Conservation (phyloP, 2,113 vertebrate genomes). For the Phalacrocorax pelagicus region DNA sequence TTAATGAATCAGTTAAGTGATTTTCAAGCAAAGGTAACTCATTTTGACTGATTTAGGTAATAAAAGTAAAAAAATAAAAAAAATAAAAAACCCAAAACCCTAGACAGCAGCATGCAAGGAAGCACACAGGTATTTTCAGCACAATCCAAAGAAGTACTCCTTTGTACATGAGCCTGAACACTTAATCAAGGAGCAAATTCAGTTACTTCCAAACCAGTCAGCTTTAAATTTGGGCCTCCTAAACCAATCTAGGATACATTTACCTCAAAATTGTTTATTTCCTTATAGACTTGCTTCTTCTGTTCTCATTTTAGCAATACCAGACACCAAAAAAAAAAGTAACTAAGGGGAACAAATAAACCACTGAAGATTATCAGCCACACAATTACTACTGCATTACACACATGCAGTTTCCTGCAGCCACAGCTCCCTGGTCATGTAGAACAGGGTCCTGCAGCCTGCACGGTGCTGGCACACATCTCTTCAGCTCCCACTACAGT, state of each 20-base stretch:
- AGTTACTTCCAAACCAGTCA: neutral
- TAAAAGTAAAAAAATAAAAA: neutral
- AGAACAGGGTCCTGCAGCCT: neutral
- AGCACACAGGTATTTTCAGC: neutral
- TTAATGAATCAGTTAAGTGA: no score
- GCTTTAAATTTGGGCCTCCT: neutral
- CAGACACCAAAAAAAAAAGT: neutral
- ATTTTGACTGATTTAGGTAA: neutral
- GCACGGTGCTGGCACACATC: neutral
- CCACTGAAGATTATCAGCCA: neutral
- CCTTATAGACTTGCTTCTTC: neutral
- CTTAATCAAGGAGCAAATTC: neutral
- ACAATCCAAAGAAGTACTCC: neutral
- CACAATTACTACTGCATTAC: neutral
- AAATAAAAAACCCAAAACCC: no score
- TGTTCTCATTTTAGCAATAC: neutral
- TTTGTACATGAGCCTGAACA: neutral
- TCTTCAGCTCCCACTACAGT: neutral
- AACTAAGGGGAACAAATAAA: neutral
- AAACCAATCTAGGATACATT: neutral
- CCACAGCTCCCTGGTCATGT: neutral
- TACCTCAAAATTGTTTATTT: neutral
- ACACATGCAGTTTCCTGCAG: neutral
- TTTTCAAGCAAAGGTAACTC: neutral
- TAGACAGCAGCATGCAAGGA: neutral